Evolutionary conservation across 2,797 vertebrate genomes (phyloP).

Genomic region (Petrocephalus schoutedeni): DNA sequence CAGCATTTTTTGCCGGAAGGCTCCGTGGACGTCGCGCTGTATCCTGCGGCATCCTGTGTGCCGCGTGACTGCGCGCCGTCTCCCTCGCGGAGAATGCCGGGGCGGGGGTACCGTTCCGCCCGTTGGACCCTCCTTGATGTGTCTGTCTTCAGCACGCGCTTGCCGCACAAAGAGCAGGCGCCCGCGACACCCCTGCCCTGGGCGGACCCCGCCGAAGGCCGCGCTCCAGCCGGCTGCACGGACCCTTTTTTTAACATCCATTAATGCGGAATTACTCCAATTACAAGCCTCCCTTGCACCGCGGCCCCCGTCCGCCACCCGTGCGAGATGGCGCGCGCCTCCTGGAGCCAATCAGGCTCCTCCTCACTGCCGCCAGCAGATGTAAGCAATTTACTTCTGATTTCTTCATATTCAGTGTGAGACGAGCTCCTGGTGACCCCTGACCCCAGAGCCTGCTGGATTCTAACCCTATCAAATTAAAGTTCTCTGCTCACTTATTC

Average conservation of each 20-base stretch:
- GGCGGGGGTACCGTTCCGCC: constrained; percentile 5
- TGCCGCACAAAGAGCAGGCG: constrained; percentile 23
- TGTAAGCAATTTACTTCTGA: constrained; percentile 99
- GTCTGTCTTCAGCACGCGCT: not conserved
- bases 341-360: constrained; percentile 91
- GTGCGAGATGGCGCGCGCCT: constrained; percentile 86
- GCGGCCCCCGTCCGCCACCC: constrained; percentile 75
- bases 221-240: not conserved
- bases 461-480: constrained; percentile 99
- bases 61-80: not conserved
- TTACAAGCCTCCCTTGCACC: constrained; percentile 92
- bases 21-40: not conserved
- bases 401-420: constrained; percentile 99
- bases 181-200: constrained; percentile 33
- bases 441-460: constrained; percentile 97
- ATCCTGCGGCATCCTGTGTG: not conserved
- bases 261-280: constrained; percentile 99
- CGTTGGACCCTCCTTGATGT: constrained; percentile 27
- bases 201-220: not conserved
- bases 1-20: not conserved
- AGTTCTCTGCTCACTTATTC: constrained; percentile 99
- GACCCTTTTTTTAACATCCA: constrained; percentile 47
- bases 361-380: constrained; percentile 92
- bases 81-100: not conserved
- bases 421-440: constrained; percentile 91